Evolutionary conservation across 2,113 vertebrate genomes (phyloP), one percentile per base, ranked within the genome.

Genomic region (Thunnus thynnus): DNA sequence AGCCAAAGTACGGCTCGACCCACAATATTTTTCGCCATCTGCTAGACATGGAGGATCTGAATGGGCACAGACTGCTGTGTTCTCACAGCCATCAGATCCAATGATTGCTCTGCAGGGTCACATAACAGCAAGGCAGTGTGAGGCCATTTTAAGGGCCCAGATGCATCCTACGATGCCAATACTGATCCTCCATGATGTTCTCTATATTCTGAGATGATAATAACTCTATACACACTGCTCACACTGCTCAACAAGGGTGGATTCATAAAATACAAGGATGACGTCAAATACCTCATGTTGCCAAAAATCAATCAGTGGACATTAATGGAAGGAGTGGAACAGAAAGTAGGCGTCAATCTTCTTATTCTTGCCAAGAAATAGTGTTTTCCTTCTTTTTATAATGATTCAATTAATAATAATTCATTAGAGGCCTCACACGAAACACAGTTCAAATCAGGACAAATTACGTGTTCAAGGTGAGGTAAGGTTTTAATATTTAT

Each of bases 51-150:
- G 54, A 76, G 55, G 60, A 47, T 56, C n/a, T 67, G 76, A 73
- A 74, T 56, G 27, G 64, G 56, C 55, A 54, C 62, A 36, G 71
- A 63, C 67, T 72, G 77, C 84, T 61, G 77, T 80, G 65, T 80
- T 84, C 69, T 55, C 61, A 75, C 69, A 76, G 76, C 69, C 54
- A 80, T 87, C 82, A 67, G 46, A 68, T 60, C 57, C 68, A 78
- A 17, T 84, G 70, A 92, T 86, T 47, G 72, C 86, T 82, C 88
- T 84, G 64, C 70, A 61, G 84, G 84, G 82, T 73, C 78, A 65
- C 66, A 74, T 90, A 80, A 87, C 58, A 41, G 51, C 65, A 25
- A 20, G 74, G 48, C 82, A 68, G 48, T 66, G 50, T 51, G 30
- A 85, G 52, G 72, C 62, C 57, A 27, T 75, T 87, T 88, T 61